phyloP scores from a whole-genome alignment of 1,140 invertebrate genomes.

The Araneus ventricosus region DNA sequence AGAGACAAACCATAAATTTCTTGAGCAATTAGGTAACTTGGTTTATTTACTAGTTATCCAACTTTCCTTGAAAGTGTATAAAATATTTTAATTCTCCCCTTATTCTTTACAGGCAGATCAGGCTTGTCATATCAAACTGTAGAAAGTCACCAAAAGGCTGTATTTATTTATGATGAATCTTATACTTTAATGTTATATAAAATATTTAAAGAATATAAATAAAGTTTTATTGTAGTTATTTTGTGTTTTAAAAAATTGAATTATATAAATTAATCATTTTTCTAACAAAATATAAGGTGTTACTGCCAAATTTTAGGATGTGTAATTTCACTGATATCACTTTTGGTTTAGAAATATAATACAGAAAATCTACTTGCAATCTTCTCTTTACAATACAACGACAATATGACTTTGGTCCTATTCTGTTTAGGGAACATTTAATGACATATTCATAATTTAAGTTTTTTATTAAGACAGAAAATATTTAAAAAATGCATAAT shows the following conservation, averaged over 20 bases:
- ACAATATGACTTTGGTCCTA: no score
- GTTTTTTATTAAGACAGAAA: no score
- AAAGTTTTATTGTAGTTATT: background rate
- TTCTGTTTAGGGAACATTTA: no score
- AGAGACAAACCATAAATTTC: slow-evolving; percentile 48
- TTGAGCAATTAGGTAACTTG: slow-evolving; percentile 18
- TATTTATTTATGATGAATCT: slow-evolving; percentile 63
- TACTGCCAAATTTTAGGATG: no score
- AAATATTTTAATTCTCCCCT: background rate
- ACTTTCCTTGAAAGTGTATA: background rate
- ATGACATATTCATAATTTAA: no score
- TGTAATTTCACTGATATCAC: no score
- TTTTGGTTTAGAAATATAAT: no score
- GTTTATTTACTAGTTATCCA: background rate
- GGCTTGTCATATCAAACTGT: background rate
- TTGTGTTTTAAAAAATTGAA: background rate
- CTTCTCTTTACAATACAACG: no score
- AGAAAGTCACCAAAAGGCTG: background rate
- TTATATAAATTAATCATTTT: no score
- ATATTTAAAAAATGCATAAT: no score
- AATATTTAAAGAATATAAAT: slow-evolving; percentile 49
- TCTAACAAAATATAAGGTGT: no score
- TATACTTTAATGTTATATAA: slow-evolving; percentile 53
- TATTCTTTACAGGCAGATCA: slow-evolving; percentile 32
- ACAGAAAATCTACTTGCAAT: no score